Evolutionary conservation across 1,140 invertebrate genomes (phyloP), one percentile per base, ranked within the genome.

Genomic region (Anastrepha obliqua): DNA sequence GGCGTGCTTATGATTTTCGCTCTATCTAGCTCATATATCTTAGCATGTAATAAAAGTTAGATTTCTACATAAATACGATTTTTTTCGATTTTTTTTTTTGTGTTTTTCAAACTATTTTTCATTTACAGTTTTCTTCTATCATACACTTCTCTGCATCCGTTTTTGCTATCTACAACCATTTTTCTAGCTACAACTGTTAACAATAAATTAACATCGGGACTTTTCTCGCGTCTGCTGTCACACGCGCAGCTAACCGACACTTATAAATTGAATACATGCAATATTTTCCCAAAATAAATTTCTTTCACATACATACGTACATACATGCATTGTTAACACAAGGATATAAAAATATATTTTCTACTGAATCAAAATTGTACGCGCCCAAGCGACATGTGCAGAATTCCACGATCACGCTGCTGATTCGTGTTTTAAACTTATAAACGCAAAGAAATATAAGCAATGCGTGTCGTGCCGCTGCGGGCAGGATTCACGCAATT

Each of bases 281-380:
- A 62, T 62, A 62, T 67, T 5, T 20, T 67, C 64, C 20, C 5
- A 20, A 67, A 67, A 39, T 29, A 67, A 81, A 15, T 55, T 15
- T 29, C 13, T 81, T 81, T 9, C 8, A 11, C 9, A 29, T 42
- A 67, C 1, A 65, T 67, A 58, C 55, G 13, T 58, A 58, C 55
- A 64, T n/a, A 17, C 60, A 67, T 67, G 6, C 29, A 67, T 67
- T 5, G 60, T 11, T 29, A 20, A 58, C 47, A 55, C 17, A 81
- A 81, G 74, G 74, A 81, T 55, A 81, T 55, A 29, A 51, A 81
- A 20, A 11, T 81, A 20, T 81, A 81, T 55, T n/a, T 55, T n/a
- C 11, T 29, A 29, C 29, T 29, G 8, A 17, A 47, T 39, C 2
- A 67, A 67, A 67, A 6, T 51, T 81, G 47, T 81, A 7, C n/a